phyloP scores from a whole-genome alignment of 2,797 vertebrate species.

The Melopsittacus undulatus region DNA sequence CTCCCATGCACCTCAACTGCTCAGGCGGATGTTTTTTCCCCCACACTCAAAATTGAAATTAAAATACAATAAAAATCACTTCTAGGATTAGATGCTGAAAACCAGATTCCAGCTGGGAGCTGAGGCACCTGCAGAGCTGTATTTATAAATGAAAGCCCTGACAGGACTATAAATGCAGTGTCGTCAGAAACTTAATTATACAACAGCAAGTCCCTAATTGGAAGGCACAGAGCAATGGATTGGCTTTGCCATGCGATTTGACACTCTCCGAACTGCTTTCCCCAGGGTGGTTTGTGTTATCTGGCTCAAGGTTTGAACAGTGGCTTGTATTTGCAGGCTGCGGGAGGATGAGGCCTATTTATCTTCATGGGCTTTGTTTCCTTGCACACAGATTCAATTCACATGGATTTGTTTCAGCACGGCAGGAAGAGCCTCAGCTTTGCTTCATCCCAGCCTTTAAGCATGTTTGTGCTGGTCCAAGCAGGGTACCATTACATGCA shows the following conservation, averaged over 20 bases:
- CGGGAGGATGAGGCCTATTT: conserved; percentile 27
- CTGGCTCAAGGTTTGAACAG: conserved; percentile 29
- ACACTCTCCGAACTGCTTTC: conserved; percentile 14
- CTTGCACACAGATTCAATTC: neutral
- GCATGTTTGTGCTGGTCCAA: neutral
- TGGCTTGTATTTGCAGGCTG: conserved; percentile 34
- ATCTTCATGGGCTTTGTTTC: conserved; percentile 23
- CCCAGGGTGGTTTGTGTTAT: conserved; percentile 31
- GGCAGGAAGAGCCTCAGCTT: neutral
- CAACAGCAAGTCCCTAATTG: conserved; percentile 55
- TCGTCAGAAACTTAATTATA: conserved; percentile 59
- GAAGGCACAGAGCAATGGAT: conserved; percentile 28
- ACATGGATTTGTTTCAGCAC: neutral
- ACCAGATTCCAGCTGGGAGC: conserved; percentile 38
- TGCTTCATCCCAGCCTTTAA: neutral
- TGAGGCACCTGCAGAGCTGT: conserved; percentile 34
- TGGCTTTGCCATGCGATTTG: conserved; percentile 26
- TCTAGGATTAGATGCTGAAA: conserved; percentile 23
- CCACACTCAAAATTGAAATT: neutral
- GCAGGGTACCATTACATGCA: too few relatives aligned
- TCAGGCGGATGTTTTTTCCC: neutral
- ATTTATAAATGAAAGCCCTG: conserved; percentile 50
- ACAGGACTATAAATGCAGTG: conserved; percentile 44
- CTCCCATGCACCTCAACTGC: neutral
- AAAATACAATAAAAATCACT: neutral